A percentile compares a stretch with the other conserved stretches of the same genome.
These are phyloP conservation scores for Carettochelys insculpta DNA, from an alignment of 2,113 vertebrate species.

Conservation along the genomic window DNA sequence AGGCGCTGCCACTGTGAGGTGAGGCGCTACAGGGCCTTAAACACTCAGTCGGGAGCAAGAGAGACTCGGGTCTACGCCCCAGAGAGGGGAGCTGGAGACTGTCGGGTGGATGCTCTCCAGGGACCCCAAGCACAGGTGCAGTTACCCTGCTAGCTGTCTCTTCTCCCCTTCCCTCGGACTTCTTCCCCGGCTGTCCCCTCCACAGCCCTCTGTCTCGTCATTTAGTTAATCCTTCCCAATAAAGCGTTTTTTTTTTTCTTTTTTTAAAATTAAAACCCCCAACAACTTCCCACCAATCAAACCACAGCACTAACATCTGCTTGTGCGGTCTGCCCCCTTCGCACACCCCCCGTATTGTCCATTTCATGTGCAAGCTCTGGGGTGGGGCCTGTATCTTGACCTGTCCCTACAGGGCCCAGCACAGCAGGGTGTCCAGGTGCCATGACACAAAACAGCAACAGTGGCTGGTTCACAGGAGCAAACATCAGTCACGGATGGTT, in stretches of 20 bases:
- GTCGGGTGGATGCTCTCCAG: not conserved
- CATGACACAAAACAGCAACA: not conserved
- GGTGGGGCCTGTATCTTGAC: not conserved
- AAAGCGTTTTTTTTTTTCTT: not conserved
- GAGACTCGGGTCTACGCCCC: not conserved
- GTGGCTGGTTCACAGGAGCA: not conserved
- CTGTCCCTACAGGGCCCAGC: not conserved
- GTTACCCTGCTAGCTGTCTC: not conserved
- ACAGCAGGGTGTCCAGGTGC: not conserved
- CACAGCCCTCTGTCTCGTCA: not conserved
- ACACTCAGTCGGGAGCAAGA: not conserved
- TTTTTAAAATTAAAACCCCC: not conserved
- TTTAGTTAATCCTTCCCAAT: constrained; percentile 18
- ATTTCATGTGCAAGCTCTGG: not conserved
- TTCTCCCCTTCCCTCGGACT: not conserved
- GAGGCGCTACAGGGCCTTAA: not conserved
- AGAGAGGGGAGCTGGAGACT: not conserved
- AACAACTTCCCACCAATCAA: not conserved
- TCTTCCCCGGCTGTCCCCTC: not conserved
- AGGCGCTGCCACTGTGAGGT: not conserved
- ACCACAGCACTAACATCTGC: not conserved
- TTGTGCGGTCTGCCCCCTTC: not conserved
- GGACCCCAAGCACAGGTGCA: not conserved
- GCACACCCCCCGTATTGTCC: not conserved
- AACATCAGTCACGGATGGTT: not conserved